Evolutionary conservation across 1,140 invertebrate species (phyloP), one percentile per base, ranked within the genome.

Genomic region (Ips typographus): DNA sequence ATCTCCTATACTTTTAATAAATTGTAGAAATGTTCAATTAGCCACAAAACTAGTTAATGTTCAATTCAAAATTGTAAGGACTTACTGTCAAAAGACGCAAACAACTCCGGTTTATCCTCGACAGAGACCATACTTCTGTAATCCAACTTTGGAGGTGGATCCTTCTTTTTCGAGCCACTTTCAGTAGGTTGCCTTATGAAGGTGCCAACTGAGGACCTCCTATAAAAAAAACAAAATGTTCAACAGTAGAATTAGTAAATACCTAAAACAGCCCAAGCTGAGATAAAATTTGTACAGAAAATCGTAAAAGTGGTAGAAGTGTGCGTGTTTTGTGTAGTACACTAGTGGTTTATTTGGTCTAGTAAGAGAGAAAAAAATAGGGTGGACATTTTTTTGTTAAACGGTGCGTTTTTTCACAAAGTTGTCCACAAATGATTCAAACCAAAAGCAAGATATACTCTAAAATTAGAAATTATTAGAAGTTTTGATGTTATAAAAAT

Each of bases 21-120:
- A 22, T 22, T 22, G 22, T 22, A 22, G 22, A 8, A 62, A 47
- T 39, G 43, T 49, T 42, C 37, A 58, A 55, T 22, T 22, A 22
- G 22, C 22, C 22, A 71, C 37, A 1, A 55, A n/a, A 8, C 8
- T 37, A 4, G 37, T 22, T 38, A 51, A 22, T 22, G 22, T 22
- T 22, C 22, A 22, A 22, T 22, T 22, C 22, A 22, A 22, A 22
- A 22, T 22, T 22, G 22, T 22, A 22, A 0, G 22, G 68, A 91
- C 94, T 91, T 84, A 97, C 95, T 95, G 80, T 96, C 94, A 81
- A 97, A 92, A 59, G 93, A 93, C 65, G 92, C 92, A 84, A 98
- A 96, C 43, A 97, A 86, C 81, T 95, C 94, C 4, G 94, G 94
- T 88, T 94, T 95, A 77, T 97, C 95, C 72, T 96, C 94, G 65